A percentile compares a stretch with the other conserved stretches of the same genome.
These are phyloP conservation scores for Spinibarbus caldwelli DNA, from an alignment of 2,797 vertebrate genomes.

Conservation along the genomic window DNA sequence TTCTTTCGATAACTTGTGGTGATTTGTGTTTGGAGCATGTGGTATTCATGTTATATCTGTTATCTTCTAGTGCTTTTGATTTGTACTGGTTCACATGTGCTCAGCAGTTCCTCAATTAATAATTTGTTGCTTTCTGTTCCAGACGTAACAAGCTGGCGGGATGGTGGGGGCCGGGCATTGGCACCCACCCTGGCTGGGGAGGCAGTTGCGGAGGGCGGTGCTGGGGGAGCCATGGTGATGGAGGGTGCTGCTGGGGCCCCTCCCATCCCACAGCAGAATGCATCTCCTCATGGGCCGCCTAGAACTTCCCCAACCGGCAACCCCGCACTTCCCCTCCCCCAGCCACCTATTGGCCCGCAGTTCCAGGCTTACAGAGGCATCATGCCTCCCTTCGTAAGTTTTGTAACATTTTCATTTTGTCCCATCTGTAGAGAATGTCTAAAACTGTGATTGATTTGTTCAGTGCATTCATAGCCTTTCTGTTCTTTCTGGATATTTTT, in stretches of 20 bases:
- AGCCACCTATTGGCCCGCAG: constrained; percentile 84
- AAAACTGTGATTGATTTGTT: not conserved
- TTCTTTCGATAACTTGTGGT: not conserved
- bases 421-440: not conserved
- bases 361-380: constrained; percentile 90
- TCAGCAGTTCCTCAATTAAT: not conserved
- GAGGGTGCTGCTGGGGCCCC: constrained; percentile 81
- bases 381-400: constrained; percentile 91
- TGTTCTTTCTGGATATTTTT: constrained; percentile 23
- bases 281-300: constrained; percentile 76
- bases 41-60: not conserved
- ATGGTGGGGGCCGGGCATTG: constrained; percentile 89
- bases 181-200: constrained; percentile 81
- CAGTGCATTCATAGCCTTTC: not conserved
- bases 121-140: constrained; percentile 22
- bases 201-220: constrained; percentile 83
- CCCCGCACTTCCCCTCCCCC: constrained; percentile 81
- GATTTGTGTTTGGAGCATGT: not conserved
- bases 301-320: constrained; percentile 80
- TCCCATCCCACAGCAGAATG: constrained; percentile 70
- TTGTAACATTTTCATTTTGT: not conserved
- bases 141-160: constrained; percentile 95
- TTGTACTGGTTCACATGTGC: not conserved
- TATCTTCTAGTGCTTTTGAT: not conserved
- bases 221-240: constrained; percentile 80